Evolutionary conservation across 2,113 vertebrate species (phyloP).

Genomic region (Mugil cephalus): DNA sequence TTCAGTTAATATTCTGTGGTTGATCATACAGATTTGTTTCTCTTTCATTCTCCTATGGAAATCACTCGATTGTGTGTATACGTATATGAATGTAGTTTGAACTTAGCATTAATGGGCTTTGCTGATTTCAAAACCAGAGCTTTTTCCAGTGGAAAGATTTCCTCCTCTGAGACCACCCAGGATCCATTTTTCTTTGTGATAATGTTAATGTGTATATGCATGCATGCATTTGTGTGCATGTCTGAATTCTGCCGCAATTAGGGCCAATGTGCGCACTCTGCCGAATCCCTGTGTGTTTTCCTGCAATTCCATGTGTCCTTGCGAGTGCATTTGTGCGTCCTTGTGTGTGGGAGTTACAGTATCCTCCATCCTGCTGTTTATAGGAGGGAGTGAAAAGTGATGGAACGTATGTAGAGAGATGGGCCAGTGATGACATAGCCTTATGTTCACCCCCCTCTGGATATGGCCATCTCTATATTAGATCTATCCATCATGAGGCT

Average conservation of each 20-base stretch:
- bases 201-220: slow-evolving; percentile 56
- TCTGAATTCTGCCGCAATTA: slow-evolving; percentile 39
- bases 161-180: slow-evolving; percentile 64
- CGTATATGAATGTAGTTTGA: slow-evolving; percentile 29
- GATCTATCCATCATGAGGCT: slow-evolving; percentile 77
- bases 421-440: slow-evolving; percentile 77
- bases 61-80: not conserved
- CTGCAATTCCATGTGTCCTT: slow-evolving; percentile 26
- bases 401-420: slow-evolving; percentile 70
- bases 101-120: slow-evolving; percentile 22
- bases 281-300: slow-evolving; percentile 24
- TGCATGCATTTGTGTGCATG: slow-evolving; percentile 47
- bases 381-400: slow-evolving; percentile 73
- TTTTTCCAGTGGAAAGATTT: slow-evolving; percentile 70
- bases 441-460: slow-evolving; percentile 74
- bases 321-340: slow-evolving; percentile 41
- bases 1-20: slow-evolving; percentile 31
- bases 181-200: slow-evolving; percentile 71
- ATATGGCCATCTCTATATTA: slow-evolving; percentile 72
- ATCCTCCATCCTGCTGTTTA: slow-evolving; percentile 65
- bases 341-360: slow-evolving; percentile 64
- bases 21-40: slow-evolving; percentile 36
- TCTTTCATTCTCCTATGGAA: slow-evolving; percentile 42
- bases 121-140: slow-evolving; percentile 73
- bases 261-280: slow-evolving; percentile 1